Percentiles rank a stretch among this genome's conserved stretches.
Conservation (phyloP, 2,113 vertebrate genomes). For the human (Homo sapiens) region GRCh38 chr7:12804001-12804500, state of each 20-base stretch:
- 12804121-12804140: background rate
- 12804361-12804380: too few relatives aligned
- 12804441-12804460: too few relatives aligned
- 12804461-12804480: too few relatives aligned
- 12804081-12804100: background rate
- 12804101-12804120: background rate
- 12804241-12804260: background rate
- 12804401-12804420: too few relatives aligned
- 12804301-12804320: too few relatives aligned
- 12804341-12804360: too few relatives aligned
- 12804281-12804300: too few relatives aligned
- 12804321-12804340: too few relatives aligned
- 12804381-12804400: too few relatives aligned
- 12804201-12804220: background rate
- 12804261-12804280: too few relatives aligned
- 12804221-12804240: background rate
- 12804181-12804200: background rate
- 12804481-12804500: too few relatives aligned
- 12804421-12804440: too few relatives aligned
- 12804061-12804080: background rate
- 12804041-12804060: background rate
- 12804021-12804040: background rate
- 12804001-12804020: background rate
- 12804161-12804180: background rate
- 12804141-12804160: background rate